Conservation (phyloP, 1,140 invertebrate genomes). For the Solenopsis fugax region DNA sequence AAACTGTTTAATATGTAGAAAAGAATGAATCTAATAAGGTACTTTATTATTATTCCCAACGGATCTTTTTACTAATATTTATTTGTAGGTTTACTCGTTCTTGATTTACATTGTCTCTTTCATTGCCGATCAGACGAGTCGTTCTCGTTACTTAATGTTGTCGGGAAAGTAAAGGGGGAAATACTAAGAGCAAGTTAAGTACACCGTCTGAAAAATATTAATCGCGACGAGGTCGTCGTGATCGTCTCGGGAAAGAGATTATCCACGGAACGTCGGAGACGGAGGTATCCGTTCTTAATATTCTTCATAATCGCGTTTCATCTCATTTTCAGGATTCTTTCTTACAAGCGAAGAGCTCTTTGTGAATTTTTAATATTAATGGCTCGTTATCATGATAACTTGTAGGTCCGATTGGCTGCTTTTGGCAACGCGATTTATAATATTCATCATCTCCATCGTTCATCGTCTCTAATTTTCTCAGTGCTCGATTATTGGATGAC, state of each 20-base stretch:
- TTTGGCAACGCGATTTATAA: constrained; percentile 44
- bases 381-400: constrained; percentile 53
- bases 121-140: constrained; percentile 5
- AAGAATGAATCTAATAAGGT: not conserved
- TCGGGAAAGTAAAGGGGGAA: not conserved
- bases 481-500: constrained; percentile 3
- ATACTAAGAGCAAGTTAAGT: constrained; percentile 29
- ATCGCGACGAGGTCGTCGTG: constrained; percentile 35
- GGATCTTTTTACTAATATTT: constrained; percentile 16
- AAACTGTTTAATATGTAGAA: not conserved
- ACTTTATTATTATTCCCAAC: not conserved
- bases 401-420: constrained; percentile 1
- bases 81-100: not conserved
- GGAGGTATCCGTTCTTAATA: constrained; percentile 57
- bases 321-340: constrained; percentile 60
- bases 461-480: constrained; percentile 9
- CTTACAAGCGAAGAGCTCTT: constrained; percentile 27
- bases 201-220: constrained; percentile 51
- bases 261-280: constrained; percentile 42
- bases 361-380: constrained; percentile 62
- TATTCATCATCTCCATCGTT: constrained; percentile 2
- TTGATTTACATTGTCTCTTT: constrained; percentile 25
- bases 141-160: constrained; percentile 28
- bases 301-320: constrained; percentile 59
- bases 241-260: constrained; percentile 32